Evolutionary conservation across 2,888 invertebrate genomes (phyloP).

Genomic region (Archaeoteleia sp.): DNA sequence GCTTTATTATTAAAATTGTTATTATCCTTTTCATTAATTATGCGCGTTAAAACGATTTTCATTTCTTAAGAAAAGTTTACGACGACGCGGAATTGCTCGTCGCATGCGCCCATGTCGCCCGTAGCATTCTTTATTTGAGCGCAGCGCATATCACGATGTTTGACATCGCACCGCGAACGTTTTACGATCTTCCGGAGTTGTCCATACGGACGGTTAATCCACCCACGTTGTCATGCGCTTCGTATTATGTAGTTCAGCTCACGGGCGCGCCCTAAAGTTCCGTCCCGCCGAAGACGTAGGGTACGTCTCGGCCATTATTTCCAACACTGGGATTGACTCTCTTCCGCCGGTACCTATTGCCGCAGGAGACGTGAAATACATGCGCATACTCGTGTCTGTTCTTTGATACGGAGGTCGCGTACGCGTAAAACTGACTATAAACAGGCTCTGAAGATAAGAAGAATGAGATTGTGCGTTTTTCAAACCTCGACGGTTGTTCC

Average conservation of each 20-base stretch:
- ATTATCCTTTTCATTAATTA: no score
- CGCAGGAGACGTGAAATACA: conserved; percentile 54
- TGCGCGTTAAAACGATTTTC: no score
- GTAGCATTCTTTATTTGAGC: conserved; percentile 35
- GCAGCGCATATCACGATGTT: conserved; percentile 22
- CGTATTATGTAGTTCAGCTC: conserved; percentile 29
- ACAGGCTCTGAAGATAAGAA: conserved; percentile 17
- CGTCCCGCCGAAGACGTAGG: conserved; percentile 47
- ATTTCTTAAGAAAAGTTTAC: conserved; percentile 28
- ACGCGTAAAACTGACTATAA: conserved; percentile 35
- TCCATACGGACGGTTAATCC: conserved; percentile 48
- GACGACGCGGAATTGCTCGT: conserved; percentile 22
- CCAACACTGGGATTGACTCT: conserved; percentile 56
- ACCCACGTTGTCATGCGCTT: conserved; percentile 37
- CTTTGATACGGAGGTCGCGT: conserved; percentile 16
- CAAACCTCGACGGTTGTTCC: no score
- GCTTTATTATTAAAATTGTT: conserved; percentile 6
- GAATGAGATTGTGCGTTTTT: conserved; percentile 16
- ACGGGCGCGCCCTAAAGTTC: conserved; percentile 49
- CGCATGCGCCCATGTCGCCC: conserved; percentile 17
- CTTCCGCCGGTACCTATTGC: conserved; percentile 54
- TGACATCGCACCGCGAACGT: conserved; percentile 43
- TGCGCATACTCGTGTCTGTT: conserved; percentile 12
- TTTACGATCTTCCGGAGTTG: conserved; percentile 50
- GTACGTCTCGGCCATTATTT: conserved; percentile 55